Evolutionary conservation across 2,797 vertebrate species (phyloP).

Genomic region (Hipposideros larvatus): DNA sequence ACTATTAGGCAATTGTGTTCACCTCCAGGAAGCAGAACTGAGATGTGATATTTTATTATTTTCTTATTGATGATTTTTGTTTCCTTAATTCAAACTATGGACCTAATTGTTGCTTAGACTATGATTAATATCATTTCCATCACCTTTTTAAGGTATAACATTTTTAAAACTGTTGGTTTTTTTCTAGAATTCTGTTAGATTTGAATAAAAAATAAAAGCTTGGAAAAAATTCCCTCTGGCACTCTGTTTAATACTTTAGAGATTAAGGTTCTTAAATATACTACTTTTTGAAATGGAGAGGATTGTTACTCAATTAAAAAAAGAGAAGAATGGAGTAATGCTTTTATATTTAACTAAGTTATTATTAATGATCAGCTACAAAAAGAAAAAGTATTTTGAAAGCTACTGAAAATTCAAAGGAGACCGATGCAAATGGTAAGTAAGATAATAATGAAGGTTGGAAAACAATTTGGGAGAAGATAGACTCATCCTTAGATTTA

Average conservation of each 20-base stretch:
- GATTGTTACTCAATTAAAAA: not conserved
- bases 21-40: not conserved
- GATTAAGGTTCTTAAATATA: slow-evolving; percentile 16
- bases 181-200: slow-evolving; percentile 25
- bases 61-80: not conserved
- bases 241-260: not conserved
- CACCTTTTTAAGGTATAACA: not conserved
- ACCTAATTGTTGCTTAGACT: not conserved
- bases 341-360: slow-evolving; percentile 48
- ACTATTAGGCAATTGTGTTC: not conserved
- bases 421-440: slow-evolving; percentile 35
- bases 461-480: slow-evolving; percentile 62
- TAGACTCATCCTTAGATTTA: slow-evolving; percentile 47
- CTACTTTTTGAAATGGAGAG: not conserved
- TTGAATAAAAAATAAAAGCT: not conserved
- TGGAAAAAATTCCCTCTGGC: not conserved
- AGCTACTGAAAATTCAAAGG: slow-evolving; percentile 59
- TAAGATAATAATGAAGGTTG: slow-evolving; percentile 46
- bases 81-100: slow-evolving; percentile 40
- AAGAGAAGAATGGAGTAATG: not conserved
- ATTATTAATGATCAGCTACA: not conserved
- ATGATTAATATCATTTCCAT: not conserved
- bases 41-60: not conserved
- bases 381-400: slow-evolving; percentile 40
- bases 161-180: not conserved